Percentiles rank a stretch among this genome's conserved stretches.
Evolutionary conservation across 1,140 invertebrate species (phyloP).

Genomic region (Achatina immaculata): DNA sequence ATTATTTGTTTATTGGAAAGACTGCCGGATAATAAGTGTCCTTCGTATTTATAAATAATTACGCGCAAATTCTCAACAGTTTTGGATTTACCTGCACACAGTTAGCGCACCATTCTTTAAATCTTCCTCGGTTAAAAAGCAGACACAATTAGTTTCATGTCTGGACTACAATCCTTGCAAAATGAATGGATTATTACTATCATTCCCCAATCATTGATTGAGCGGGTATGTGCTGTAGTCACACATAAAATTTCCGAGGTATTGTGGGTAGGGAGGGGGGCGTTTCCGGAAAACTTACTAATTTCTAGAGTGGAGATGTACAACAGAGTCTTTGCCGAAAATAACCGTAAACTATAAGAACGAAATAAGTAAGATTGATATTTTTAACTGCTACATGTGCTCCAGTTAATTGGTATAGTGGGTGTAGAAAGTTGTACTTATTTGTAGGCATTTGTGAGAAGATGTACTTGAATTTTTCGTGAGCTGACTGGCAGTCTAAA

Average conservation of each 20-base stretch:
- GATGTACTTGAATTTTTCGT: too few species aligned
- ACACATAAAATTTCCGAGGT: slow-evolving; percentile 28
- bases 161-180: background rate
- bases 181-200: background rate
- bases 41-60: too few species aligned
- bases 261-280: slow-evolving; percentile 32
- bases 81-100: background rate
- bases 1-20: too few species aligned
- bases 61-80: too few species aligned
- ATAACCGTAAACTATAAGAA: background rate
- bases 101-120: background rate
- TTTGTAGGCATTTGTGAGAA: too few species aligned
- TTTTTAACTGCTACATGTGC: too few species aligned
- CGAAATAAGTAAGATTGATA: too few species aligned
- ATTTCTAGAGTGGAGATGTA: background rate
- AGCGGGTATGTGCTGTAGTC: background rate
- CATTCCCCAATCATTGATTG: background rate
- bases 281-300: slow-evolving; percentile 31
- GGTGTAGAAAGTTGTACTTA: too few species aligned
- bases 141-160: background rate
- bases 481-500: too few species aligned
- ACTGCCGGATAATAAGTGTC: too few species aligned
- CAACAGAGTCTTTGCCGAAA: background rate
- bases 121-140: background rate
- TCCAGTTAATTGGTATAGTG: too few species aligned